Conservation (phyloP, 2,113 vertebrate species). For the Centropristis striata region DNA sequence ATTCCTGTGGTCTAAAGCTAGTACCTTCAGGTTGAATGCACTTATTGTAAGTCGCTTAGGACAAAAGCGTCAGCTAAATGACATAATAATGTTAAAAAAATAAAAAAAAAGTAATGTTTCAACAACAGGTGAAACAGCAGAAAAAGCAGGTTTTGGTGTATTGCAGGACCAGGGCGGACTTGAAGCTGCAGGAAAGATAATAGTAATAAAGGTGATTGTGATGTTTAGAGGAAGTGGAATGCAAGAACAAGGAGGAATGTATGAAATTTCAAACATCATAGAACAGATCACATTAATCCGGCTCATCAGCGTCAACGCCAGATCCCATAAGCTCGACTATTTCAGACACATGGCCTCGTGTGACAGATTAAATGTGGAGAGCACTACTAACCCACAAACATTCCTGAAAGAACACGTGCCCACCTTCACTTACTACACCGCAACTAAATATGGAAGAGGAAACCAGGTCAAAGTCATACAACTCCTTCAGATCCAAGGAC, state of each 20-base stretch:
- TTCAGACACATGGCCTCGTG: background rate
- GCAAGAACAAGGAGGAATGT: constrained; percentile 13
- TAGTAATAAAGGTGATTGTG: background rate
- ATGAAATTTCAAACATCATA: background rate
- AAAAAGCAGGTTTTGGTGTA: no score
- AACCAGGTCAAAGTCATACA: background rate
- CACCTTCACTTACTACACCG: background rate
- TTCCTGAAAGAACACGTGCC: background rate
- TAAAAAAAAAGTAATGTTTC: no score
- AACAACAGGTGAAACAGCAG: no score
- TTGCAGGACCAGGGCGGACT: no score
- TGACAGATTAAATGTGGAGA: background rate
- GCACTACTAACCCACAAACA: background rate
- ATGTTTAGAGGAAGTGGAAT: constrained; percentile 24
- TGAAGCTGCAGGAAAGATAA: no score
- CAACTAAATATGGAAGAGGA: background rate
- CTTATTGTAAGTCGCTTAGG: no score
- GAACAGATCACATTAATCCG: background rate
- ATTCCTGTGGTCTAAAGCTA: no score
- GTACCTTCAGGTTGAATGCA: no score
- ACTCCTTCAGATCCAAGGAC: background rate
- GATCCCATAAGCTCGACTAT: background rate
- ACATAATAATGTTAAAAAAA: no score
- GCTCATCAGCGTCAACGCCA: background rate
- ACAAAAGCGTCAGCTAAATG: no score